Percentiles rank a stretch among this genome's conserved stretches.
phyloP scores from a whole-genome alignment of 2,113 vertebrate species.

The Cinclus mexicanus region DNA sequence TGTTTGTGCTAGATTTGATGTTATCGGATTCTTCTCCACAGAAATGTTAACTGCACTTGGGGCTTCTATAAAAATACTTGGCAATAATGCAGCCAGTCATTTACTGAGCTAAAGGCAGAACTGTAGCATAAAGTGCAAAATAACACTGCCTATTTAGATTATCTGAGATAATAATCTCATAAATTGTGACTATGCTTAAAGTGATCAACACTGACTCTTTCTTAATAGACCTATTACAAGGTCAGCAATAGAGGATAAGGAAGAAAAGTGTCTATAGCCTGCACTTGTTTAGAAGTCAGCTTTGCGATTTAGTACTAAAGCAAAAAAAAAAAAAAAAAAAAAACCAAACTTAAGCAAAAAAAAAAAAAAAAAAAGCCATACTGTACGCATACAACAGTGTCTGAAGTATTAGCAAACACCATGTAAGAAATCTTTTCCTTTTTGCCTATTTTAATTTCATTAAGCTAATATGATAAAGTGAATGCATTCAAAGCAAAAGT shows the following conservation, averaged over 20 bases:
- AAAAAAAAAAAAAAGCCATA: neutral
- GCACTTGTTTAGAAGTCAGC: neutral
- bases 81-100: neutral
- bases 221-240: neutral
- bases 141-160: neutral
- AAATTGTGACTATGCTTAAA: neutral
- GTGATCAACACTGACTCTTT: neutral
- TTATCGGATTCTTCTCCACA: neutral
- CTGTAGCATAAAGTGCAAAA: neutral
- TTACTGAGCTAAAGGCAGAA: slow-evolving; percentile 7
- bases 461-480: neutral
- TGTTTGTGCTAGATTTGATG: neutral
- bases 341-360: no score
- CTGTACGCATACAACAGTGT: neutral
- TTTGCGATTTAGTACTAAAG: neutral
- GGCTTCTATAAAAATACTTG: neutral
- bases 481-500: neutral
- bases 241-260: neutral
- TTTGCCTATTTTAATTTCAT: neutral
- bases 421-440: neutral
- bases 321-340: neutral
- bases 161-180: neutral
- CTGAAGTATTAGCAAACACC: neutral
- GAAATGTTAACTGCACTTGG: neutral
- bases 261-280: neutral